Evolutionary conservation across 2,113 vertebrate species (phyloP), one percentile per base, ranked within the genome.

Genomic region (Dermatemys mawii): DNA sequence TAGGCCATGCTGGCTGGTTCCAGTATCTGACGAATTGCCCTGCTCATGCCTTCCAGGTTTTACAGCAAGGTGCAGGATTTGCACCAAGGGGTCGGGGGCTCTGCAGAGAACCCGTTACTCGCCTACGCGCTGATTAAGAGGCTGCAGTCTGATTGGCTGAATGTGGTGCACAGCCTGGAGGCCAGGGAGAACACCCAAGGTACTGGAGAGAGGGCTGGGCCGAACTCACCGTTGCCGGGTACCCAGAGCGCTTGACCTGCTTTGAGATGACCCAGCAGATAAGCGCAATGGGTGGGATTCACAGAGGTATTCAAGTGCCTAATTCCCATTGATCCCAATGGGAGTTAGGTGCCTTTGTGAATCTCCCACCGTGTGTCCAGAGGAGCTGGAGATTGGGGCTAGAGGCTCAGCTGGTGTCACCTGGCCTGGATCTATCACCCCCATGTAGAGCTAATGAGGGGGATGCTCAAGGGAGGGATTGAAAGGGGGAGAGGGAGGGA

Each of bases 71-170:
- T 99, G 29, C 98, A 97, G 26, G 94, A 93, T 1, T 94, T 99
- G 91, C 99, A 99, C 90, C 96, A 97, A 83, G 98, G 98, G 11
- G 90, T 97, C 0, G 10, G 96, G 3, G 78, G 96, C 41, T 97
- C 98, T 0, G 97, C 98, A 94, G 97, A 98, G 19, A 99, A 99
- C 97, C 99, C 99, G 2, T 92, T 99, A 93, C 81, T 98, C 88
- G 99, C 99, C 4, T 99, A 99, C 97, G 98, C 98, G 63, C 98
- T 99, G 93, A 98, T 99, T 97, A 99, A 99, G 95, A 98, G 99
- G 9, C 97, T 99, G 24, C 98, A 99, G 86, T 99, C 98, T 0
- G 99, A 99, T 95, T 99, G 99, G 99, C 97, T 96, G 95, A 99
- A 99, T 2, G 78, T 99, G 41, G 95, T 99, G 13, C 97, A 99